Evolutionary conservation across 2,113 vertebrate genomes (phyloP), one percentile per base, ranked within the genome.

Genomic region (Heliornis fulica): DNA sequence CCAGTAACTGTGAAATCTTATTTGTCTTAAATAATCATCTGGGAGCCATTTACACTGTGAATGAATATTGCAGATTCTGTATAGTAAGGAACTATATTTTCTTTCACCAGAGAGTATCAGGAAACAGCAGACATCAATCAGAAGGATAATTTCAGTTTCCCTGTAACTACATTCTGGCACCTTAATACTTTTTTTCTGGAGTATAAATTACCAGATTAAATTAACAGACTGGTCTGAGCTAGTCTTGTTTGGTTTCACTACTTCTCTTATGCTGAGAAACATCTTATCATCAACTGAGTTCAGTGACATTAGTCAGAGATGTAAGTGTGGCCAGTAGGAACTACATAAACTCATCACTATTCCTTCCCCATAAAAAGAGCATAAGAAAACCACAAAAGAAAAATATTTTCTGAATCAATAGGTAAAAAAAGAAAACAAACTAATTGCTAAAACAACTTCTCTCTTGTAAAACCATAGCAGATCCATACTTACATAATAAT

Each of bases 21-120:
- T 94, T 90, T 94, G 63, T 34, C 57, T 97, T 96, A 95, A 95
- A 93, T 82, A 95, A 97, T 89, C 74, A 95, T 45, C 87, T 69
- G 69, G 59, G 91, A 95, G 70, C 51, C 38, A 84, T 92, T 95
- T 80, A 93, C 31, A 46, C 29, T 40, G 17, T 25, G 70, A 81
- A 88, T 70, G 4, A 92, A 59, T 84, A 65, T 34, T 68, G 51
- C 12, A 70, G 45, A 93, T 91, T 93, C 88, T 66, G 13, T 50
- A 21, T 5, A 83, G 29, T n/a, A 79, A 74, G 43, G 51, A 86
- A 81, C 41, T 90, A 13, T 70, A 92, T 84, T 89, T 91, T 41
- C 72, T 69, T 85, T 76, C 68, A 53, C 74, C 45, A 74, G 20
- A 69, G 29, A 54, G 4, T n/a, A 81, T 59, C 29, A 43, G 7